Evolutionary conservation across 2,888 invertebrate species (phyloP), one percentile per base, ranked within the genome.

Genomic region (Malthinus flaveolus): DNA sequence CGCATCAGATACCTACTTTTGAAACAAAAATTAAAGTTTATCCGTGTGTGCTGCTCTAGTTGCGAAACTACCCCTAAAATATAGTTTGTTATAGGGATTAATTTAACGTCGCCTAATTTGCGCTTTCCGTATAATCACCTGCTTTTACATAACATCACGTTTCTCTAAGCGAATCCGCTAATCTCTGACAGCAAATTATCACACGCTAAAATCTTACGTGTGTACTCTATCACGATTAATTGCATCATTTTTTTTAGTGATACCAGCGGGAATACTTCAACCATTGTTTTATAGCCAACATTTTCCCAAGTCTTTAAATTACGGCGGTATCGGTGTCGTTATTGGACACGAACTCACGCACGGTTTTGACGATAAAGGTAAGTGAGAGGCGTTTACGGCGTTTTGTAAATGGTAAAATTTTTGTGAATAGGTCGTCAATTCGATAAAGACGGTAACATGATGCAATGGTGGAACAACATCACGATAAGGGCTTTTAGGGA

Each of bases 381-480:
- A 57, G 37, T 36, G 10, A 33, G 10, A 33, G 32, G 34, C 8
- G 11, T 35, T 11, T 15, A 32, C 33, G 42, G 23, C 11, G 32
- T 10, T 37, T 39, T 9, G 10, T 8, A 31, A 47, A 56, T 42
- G 32, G 36, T 13, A 46, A 13, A 36, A 8, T 32, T 49, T 55
- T 15, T 60, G 64, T 72, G 70, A 54, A 33, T 67, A 87, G 91
- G 95, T 2, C 84, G 93, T 6, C 91, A 93, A 74, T 95, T 91
- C 74, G 95, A 96, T 76, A 91, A 90, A 71, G 85, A 90, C 68
- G 95, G 95, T 7, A 95, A 95, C 75, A 85, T 94, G 83, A 87
- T 89, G 83, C 90, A 93, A 69, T 96, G 95, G 95, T 96, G 95
- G 95, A 90, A 92, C 71, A 88, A 91, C 70, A 85, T 85, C 3